A percentile compares a stretch with the other conserved stretches of the same genome.
Evolutionary conservation across 2,113 vertebrate genomes (phyloP).

Genomic region (Pelodiscus sinensis): DNA sequence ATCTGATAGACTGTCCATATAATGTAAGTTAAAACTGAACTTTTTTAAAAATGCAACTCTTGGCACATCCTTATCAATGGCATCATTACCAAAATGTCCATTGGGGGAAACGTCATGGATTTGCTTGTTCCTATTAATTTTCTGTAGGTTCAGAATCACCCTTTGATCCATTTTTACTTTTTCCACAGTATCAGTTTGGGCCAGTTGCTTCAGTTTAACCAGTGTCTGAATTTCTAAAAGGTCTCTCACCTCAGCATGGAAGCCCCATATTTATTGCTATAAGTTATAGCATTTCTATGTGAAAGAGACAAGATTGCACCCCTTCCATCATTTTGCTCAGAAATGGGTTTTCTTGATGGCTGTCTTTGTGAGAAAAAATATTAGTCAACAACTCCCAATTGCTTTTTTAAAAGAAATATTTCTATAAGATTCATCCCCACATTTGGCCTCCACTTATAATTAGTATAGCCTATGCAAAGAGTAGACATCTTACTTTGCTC

Average conservation of each 20-base stretch:
- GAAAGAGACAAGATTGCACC: neutral
- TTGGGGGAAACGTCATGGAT: neutral
- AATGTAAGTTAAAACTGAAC: neutral
- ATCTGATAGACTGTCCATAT: neutral
- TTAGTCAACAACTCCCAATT: neutral
- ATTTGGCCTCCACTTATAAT: neutral
- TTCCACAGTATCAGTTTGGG: neutral
- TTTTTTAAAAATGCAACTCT: neutral
- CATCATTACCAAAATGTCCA: slow-evolving; percentile 14
- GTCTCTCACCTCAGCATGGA: neutral
- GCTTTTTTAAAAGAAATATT: neutral
- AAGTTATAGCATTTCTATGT: neutral
- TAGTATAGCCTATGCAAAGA: neutral
- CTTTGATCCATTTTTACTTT: neutral
- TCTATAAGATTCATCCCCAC: neutral
- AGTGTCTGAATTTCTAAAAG: neutral
- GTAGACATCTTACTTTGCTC: neutral
- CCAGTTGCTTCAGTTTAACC: neutral
- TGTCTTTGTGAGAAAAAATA: neutral
- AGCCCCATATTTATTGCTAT: neutral
- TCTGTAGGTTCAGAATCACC: neutral
- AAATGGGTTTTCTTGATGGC: neutral
- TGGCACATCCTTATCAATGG: neutral
- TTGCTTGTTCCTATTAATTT: neutral
- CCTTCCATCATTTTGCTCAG: neutral